These are phyloP conservation scores for Verasper variegatus DNA, from an alignment of 2,113 vertebrate genomes.

Conservation along the genomic window DNA sequence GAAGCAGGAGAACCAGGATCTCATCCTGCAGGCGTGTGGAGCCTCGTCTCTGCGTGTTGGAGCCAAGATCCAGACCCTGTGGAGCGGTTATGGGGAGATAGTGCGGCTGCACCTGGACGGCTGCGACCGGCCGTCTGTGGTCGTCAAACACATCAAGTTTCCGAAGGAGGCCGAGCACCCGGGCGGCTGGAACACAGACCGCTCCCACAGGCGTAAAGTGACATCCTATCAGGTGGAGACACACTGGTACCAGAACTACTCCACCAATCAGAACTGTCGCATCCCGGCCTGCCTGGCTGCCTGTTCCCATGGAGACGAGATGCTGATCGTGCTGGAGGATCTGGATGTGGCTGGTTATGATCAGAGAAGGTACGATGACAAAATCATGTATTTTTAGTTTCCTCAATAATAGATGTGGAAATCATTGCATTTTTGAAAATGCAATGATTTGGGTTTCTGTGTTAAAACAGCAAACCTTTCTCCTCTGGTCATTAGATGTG, in stretches of 20 bases:
- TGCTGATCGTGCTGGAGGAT: slow-evolving; percentile 83
- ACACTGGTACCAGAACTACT: slow-evolving; percentile 82
- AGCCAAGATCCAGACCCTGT: slow-evolving; percentile 79
- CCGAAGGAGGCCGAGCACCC: slow-evolving; percentile 68
- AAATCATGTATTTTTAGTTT: too few relatives aligned
- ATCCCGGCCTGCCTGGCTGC: slow-evolving; percentile 77
- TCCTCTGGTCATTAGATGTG: too few relatives aligned
- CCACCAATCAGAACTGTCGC: slow-evolving; percentile 69
- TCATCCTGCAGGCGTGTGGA: slow-evolving; percentile 75
- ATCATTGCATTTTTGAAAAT: too few relatives aligned
- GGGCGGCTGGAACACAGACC: slow-evolving; percentile 72
- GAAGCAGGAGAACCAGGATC: slow-evolving; percentile 77
- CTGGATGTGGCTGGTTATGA: slow-evolving; percentile 79
- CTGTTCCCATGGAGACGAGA: slow-evolving; percentile 78
- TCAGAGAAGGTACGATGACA: slow-evolving; percentile 65
- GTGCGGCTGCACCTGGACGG: slow-evolving; percentile 78
- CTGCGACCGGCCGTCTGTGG: slow-evolving; percentile 74
- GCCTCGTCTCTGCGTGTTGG: slow-evolving; percentile 72
- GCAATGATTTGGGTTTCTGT: too few relatives aligned
- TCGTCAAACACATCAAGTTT: slow-evolving; percentile 82
- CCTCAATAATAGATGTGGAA: too few relatives aligned
- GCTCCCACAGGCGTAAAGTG: slow-evolving; percentile 80
- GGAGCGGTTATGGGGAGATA: slow-evolving; percentile 83
- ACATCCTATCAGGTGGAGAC: slow-evolving; percentile 84
- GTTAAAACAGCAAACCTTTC: too few relatives aligned